phyloP scores from a whole-genome alignment of 1,140 invertebrate species.

The Drosophila nigrodunni region DNA sequence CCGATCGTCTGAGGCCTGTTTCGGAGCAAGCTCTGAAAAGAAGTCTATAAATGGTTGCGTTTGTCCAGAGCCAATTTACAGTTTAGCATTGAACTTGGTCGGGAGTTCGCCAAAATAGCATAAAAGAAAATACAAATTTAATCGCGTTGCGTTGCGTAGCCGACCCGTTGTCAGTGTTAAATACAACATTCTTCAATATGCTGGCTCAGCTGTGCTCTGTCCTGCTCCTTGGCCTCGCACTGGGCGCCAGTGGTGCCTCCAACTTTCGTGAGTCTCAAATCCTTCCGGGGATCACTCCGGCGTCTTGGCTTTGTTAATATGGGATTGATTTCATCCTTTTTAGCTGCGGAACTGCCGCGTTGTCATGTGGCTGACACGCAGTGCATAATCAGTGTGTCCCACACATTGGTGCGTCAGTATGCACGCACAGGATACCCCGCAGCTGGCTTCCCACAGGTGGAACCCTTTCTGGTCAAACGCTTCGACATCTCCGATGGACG shows the following conservation, averaged over 20 bases:
- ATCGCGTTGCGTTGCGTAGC: conserved; percentile 33
- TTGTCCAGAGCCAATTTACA: conserved; percentile 81
- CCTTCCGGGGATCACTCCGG: background rate
- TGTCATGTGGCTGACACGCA: conserved; percentile 68
- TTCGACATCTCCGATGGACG: conserved; percentile 79
- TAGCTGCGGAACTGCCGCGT: conserved; percentile 73
- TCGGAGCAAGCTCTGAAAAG: conserved; percentile 39
- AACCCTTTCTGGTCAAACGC: conserved; percentile 74
- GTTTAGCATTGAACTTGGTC: conserved; percentile 84
- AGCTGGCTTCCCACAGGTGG: conserved; percentile 72
- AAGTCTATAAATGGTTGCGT: conserved; percentile 83
- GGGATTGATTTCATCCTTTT: background rate
- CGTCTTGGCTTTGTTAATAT: background rate
- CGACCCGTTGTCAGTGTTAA: conserved; percentile 25
- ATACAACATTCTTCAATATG: conserved; percentile 29
- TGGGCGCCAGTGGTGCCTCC: conserved; percentile 47
- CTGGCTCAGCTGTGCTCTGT: conserved; percentile 51
- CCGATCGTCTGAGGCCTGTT: conserved; percentile 22
- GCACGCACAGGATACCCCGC: conserved; percentile 66
- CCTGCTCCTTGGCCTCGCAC: conserved; percentile 35
- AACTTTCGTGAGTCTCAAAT: conserved; percentile 67
- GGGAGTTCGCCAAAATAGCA: conserved; percentile 70
- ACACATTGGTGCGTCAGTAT: conserved; percentile 60
- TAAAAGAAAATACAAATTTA: background rate
- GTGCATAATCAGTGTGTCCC: conserved; percentile 71